Percentiles rank a stretch among this genome's conserved stretches.
phyloP scores from a whole-genome alignment of 1,140 invertebrate genomes.

The Lethocerus indicus region DNA sequence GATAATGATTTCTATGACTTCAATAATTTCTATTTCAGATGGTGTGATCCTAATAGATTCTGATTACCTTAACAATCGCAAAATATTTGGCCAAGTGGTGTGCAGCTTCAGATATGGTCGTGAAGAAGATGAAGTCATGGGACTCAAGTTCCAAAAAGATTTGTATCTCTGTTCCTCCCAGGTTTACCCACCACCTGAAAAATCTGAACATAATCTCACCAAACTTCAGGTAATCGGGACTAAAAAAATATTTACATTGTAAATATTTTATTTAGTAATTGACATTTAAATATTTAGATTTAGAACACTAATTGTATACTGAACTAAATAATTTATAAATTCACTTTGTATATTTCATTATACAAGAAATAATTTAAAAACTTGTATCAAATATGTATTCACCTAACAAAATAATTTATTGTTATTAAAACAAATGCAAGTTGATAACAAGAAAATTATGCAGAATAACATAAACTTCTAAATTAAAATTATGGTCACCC shows the following conservation, averaged over 20 bases:
- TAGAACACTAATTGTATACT: background rate
- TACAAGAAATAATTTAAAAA: too few species aligned
- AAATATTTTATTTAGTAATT: too few species aligned
- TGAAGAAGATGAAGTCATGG: conserved; percentile 96
- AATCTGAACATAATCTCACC: conserved; percentile 35
- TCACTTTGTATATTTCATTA: too few species aligned
- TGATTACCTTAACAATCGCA: conserved; percentile 71
- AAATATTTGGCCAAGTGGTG: conserved; percentile 84
- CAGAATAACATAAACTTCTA: too few species aligned
- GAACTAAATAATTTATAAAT: too few species aligned
- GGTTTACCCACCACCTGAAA: conserved; percentile 58
- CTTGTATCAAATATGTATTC: too few species aligned
- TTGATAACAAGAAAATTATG: too few species aligned
- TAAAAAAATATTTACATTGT: background rate
- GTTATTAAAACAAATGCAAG: too few species aligned
- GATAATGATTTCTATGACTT: too few species aligned
- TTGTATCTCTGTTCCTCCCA: conserved; percentile 74
- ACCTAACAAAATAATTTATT: too few species aligned
- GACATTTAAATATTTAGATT: background rate
- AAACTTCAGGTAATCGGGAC: conserved; percentile 34
- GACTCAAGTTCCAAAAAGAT: conserved; percentile 95
- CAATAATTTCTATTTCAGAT: conserved; percentile 38
- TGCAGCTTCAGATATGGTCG: conserved; percentile 95
- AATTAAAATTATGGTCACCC: too few species aligned
- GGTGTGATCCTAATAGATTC: conserved; percentile 84